phyloP scores from a whole-genome alignment of 1,140 invertebrate species.

The Leptopilina boulardi region DNA sequence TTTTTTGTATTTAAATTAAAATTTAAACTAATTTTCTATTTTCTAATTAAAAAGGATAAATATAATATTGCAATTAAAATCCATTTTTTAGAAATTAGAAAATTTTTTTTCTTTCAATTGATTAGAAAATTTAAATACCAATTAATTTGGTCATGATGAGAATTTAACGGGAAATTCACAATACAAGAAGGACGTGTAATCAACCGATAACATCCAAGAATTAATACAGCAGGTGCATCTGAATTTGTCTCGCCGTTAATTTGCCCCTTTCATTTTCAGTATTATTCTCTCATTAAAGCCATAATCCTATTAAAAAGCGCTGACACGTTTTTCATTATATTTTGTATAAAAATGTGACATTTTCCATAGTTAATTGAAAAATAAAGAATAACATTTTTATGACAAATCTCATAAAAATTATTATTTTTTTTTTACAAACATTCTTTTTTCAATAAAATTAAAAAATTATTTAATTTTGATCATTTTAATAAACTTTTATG shows the following conservation, averaged over 20 bases:
- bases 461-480: no score
- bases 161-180: constrained; percentile 50
- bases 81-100: no score
- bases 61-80: no score
- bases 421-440: no score
- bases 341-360: not conserved
- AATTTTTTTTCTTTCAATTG: not conserved
- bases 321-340: not conserved
- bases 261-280: not conserved
- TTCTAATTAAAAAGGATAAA: no score
- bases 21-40: no score
- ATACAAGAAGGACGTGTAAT: constrained; percentile 53
- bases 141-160: constrained; percentile 16
- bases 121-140: not conserved
- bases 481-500: not conserved
- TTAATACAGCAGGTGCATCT: constrained; percentile 25
- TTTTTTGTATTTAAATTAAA: no score
- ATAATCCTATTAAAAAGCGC: not conserved
- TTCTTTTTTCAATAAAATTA: no score
- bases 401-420: no score
- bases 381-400: no score
- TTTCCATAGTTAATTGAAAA: not conserved
- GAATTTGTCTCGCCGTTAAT: constrained; percentile 21
- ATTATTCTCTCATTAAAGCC: constrained; percentile 14
- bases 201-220: constrained; percentile 55